Evolutionary conservation across 2,888 invertebrate species (phyloP), one percentile per base, ranked within the genome.

Genomic region (Iselma pallidipennis): DNA sequence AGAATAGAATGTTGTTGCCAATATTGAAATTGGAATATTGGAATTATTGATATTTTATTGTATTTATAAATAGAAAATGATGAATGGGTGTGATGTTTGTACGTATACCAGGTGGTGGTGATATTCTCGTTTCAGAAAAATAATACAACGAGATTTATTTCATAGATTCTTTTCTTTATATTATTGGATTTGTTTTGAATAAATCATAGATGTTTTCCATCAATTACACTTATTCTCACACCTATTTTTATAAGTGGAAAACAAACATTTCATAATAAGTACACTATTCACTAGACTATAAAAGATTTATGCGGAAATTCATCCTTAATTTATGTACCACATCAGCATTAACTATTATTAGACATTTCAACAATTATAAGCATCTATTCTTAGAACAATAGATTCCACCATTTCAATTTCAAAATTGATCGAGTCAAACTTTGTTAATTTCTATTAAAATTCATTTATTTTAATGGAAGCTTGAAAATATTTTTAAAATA

Each of bases 241-340:
- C n/a, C n/a, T n/a, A n/a, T n/a, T n/a, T n/a, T n/a, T n/a, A n/a
- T n/a, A n/a, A n/a, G n/a, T n/a, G n/a, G n/a, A n/a, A n/a, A n/a
- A n/a, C n/a, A 66, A 73, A 68, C 70, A 70, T 72, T 73, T 75
- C 72, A 68, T 70, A 68, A 65, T 61, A 68, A 71, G 68, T 67
- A 72, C 68, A 63, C 62, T 45, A 45, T 66, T 45, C 58, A 59
- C 58, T 49, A 58, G 63, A 67, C 68, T 73, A 75, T 72, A 77
- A 74, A 75, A 71, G 76, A 78, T 77, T 77, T 76, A 78, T 76
- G 74, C 73, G 72, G 68, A 73, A 75, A 73, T 75, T 75, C n/a
- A n/a, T n/a, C n/a, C n/a, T n/a, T n/a, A n/a, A n/a, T n/a, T n/a
- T n/a, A n/a, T n/a, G n/a, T n/a, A n/a, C n/a, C n/a, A n/a, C n/a